A percentile compares a stretch with the other conserved stretches of the same genome.
These are phyloP conservation scores for Cladorhizidae sp. DNA, from an alignment of 37 sponge, comb jelly and placozoan species.

Conservation along the genomic window DNA sequence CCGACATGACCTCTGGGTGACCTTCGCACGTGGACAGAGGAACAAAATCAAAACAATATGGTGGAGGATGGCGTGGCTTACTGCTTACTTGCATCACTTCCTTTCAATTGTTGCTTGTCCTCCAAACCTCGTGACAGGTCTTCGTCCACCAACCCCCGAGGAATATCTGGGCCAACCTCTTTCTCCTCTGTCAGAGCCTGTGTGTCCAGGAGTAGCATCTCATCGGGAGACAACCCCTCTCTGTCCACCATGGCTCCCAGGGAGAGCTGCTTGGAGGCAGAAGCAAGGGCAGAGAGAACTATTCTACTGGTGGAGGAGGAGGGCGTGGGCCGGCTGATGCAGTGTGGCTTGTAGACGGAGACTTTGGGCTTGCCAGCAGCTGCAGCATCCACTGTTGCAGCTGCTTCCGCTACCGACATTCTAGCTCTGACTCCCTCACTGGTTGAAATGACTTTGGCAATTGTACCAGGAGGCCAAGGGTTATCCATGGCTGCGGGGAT, in stretches of 20 bases:
- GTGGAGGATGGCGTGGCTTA: not conserved
- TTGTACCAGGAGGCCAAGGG: no score
- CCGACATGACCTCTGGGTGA: conserved; percentile 43
- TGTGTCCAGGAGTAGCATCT: conserved; percentile 9
- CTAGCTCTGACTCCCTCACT: no score
- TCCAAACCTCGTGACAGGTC: not conserved
- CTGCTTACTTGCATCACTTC: not conserved
- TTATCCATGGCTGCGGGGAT: no score
- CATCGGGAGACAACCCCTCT: not conserved
- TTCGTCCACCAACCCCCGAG: not conserved
- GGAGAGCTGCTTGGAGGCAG: not conserved
- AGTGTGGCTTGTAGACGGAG: no score
- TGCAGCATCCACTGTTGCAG: no score
- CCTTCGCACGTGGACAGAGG: not conserved
- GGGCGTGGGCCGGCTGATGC: not conserved
- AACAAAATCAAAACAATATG: not conserved
- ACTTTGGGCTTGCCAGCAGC: no score
- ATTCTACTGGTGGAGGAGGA: conserved; percentile 1
- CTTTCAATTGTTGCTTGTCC: not conserved
- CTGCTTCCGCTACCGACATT: no score
- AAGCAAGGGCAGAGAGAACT: not conserved
- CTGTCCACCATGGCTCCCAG: not conserved
- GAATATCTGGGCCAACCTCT: conserved; percentile 33
- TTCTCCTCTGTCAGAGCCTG: conserved; percentile 16
- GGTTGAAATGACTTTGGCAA: no score